A percentile compares a stretch with the other conserved stretches of the same genome.
phyloP scores from a whole-genome alignment of 2,888 invertebrate species.

The Lithophane ornitopus region DNA sequence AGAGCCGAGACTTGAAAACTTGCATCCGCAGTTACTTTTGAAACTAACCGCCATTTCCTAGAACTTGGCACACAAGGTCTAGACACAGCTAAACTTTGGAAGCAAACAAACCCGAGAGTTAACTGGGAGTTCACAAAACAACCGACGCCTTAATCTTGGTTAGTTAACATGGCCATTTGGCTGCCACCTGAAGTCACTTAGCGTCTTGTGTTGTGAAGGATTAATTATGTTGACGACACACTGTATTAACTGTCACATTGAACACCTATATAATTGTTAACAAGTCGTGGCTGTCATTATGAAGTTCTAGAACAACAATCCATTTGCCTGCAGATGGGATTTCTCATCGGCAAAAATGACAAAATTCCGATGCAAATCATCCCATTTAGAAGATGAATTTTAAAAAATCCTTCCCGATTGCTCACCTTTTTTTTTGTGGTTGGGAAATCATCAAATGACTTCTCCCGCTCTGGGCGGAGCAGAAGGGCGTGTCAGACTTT shows the following conservation, averaged over 20 bases:
- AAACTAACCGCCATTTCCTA: conserved; percentile 64
- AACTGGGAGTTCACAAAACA: conserved; percentile 59
- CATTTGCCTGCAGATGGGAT: too few species aligned
- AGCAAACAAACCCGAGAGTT: conserved; percentile 66
- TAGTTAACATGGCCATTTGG: conserved; percentile 58
- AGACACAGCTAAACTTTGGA: conserved; percentile 58
- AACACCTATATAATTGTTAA: neutral
- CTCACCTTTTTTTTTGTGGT: too few species aligned
- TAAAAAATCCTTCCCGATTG: neutral
- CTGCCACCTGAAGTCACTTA: conserved; percentile 25
- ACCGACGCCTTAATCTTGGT: conserved; percentile 47
- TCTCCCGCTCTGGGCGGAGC: too few species aligned
- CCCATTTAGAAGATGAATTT: neutral
- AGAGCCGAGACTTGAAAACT: conserved; percentile 62
- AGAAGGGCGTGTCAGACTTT: too few species aligned
- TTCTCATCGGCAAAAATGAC: too few species aligned
- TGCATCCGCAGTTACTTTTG: conserved; percentile 63
- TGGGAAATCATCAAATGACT: too few species aligned
- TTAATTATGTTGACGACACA: conserved; percentile 11
- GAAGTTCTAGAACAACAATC: neutral
- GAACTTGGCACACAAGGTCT: conserved; percentile 58
- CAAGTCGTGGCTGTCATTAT: neutral
- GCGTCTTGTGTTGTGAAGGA: neutral
- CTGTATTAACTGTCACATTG: neutral
- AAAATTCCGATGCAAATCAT: neutral